phyloP scores from a whole-genome alignment of 2,888 invertebrate species.

The Nephrocerus scutellatus region DNA sequence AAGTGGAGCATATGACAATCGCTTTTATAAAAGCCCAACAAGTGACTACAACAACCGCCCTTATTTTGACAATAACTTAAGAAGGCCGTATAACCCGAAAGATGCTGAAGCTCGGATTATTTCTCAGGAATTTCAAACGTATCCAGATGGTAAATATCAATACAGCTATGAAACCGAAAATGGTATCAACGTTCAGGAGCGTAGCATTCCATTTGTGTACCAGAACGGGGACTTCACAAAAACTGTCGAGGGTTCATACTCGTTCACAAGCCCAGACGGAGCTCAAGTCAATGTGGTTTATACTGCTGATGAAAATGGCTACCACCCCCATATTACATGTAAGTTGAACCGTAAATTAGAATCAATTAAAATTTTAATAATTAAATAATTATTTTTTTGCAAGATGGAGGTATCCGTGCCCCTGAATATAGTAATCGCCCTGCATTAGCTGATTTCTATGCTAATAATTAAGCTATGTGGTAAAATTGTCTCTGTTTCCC shows the following conservation, averaged over 20 bases:
- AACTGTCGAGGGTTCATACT: slow-evolving; percentile 38
- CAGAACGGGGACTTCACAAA: slow-evolving; percentile 25
- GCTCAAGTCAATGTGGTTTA: slow-evolving; percentile 38
- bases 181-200: slow-evolving; percentile 39
- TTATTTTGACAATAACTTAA: slow-evolving; percentile 32
- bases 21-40: slow-evolving; percentile 31
- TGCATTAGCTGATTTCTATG: slow-evolving; percentile 9
- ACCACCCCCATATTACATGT: slow-evolving; percentile 38
- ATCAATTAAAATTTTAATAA: too few species aligned
- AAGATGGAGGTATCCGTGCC: slow-evolving; percentile 17
- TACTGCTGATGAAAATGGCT: slow-evolving; percentile 39
- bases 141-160: slow-evolving; percentile 31
- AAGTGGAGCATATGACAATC: slow-evolving; percentile 30
- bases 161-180: slow-evolving; percentile 42
- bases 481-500: too few species aligned
- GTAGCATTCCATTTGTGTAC: slow-evolving; percentile 25
- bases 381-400: not conserved
- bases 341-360: slow-evolving; percentile 26
- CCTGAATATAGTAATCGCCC: slow-evolving; percentile 10
- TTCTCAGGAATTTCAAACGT: slow-evolving; percentile 24
- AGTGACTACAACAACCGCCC: slow-evolving; percentile 31
- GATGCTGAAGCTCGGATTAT: slow-evolving; percentile 32
- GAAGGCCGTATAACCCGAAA: slow-evolving; percentile 32
- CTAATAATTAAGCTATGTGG: too few species aligned
- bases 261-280: slow-evolving; percentile 39